These are phyloP conservation scores for Aplidium turbinatum DNA, from an alignment of 23 tunicate genomes.

Conservation along the genomic window DNA sequence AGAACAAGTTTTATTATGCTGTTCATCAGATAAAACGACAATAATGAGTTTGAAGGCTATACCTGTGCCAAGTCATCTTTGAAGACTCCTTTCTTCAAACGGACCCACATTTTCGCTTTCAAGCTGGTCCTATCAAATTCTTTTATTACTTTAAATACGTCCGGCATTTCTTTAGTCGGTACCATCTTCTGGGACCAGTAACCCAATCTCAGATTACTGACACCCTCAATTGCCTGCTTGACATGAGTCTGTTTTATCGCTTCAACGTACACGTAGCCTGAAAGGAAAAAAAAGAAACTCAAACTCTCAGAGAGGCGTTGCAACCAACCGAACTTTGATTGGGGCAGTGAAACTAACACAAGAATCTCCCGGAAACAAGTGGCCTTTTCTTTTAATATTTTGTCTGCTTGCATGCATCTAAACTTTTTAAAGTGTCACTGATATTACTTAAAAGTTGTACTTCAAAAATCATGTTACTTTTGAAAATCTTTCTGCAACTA, in stretches of 20 bases:
- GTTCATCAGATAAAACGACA: too few species aligned
- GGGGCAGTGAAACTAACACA: conserved; percentile 82
- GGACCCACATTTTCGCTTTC: conserved; percentile 92
- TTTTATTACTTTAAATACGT: conserved; percentile 90
- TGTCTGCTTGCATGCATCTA: too few species aligned
- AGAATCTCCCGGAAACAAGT: conserved; percentile 79
- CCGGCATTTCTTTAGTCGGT: conserved; percentile 98
- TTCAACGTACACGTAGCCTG: conserved; percentile 93
- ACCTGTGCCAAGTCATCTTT: conserved; percentile 97
- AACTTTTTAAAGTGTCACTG: too few species aligned
- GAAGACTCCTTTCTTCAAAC: conserved; percentile 90
- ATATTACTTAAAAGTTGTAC: too few species aligned
- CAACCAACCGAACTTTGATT: too few species aligned
- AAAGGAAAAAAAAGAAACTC: not conserved
- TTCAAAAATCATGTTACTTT: too few species aligned
- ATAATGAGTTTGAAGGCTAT: too few species aligned
- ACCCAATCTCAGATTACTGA: conserved; percentile 80
- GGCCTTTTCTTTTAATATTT: conserved; percentile 86
- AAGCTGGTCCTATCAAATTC: conserved; percentile 75
- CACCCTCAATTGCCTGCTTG: conserved; percentile 97
- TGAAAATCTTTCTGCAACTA: too few species aligned
- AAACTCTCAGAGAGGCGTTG: not conserved
- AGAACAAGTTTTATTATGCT: too few species aligned
- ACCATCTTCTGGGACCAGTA: conserved; percentile 97
- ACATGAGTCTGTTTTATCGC: conserved; percentile 97